Conservation (phyloP, 2,797 vertebrate species). For the Garrulus glandarius region DNA sequence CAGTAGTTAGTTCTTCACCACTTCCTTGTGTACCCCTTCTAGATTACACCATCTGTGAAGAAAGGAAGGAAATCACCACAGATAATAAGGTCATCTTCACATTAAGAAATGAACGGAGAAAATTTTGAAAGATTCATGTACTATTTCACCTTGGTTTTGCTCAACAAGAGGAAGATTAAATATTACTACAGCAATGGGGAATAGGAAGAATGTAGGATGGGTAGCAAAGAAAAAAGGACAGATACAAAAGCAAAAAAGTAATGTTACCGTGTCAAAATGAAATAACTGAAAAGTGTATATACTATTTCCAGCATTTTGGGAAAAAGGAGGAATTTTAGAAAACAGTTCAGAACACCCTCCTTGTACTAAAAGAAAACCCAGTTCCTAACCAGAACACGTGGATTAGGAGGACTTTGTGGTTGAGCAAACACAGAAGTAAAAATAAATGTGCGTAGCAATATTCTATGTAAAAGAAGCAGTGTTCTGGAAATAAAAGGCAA, state of each 20-base stretch:
- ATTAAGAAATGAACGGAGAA: constrained; percentile 14
- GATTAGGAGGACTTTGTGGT: neutral
- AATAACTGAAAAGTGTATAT: neutral
- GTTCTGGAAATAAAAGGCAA: neutral
- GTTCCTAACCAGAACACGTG: neutral
- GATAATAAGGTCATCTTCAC: constrained; percentile 5
- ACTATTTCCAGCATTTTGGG: neutral
- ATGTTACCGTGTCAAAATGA: neutral
- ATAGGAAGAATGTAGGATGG: neutral
- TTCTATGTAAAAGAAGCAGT: neutral
- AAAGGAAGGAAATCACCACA: constrained; percentile 38
- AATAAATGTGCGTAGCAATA: neutral
- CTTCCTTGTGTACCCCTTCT: neutral
- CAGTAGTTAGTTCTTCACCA: neutral
- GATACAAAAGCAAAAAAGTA: neutral
- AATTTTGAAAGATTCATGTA: constrained; percentile 24
- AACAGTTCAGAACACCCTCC: neutral
- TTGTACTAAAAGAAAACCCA: neutral
- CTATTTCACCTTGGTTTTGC: neutral
- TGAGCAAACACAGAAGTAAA: neutral
- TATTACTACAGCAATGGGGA: neutral
- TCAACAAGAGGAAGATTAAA: neutral
- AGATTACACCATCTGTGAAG: constrained; percentile 21
- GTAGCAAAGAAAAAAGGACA: neutral
- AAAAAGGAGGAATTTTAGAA: neutral